Conservation (phyloP, 2,888 invertebrate species). For the Lochmaea capreae region DNA sequence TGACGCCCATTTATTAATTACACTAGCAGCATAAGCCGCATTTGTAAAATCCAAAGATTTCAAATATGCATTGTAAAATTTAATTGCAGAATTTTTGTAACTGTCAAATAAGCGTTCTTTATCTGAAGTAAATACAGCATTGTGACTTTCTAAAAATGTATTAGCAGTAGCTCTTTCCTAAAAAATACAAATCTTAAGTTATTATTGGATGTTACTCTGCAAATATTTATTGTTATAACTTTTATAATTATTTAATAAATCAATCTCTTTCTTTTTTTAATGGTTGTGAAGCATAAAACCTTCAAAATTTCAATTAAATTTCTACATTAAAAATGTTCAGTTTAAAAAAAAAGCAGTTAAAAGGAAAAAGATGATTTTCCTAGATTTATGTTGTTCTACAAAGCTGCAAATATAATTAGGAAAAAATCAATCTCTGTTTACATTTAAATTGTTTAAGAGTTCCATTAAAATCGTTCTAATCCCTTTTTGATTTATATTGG, state of each 20-base stretch:
- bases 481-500: constrained; percentile 46
- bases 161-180: constrained; percentile 53
- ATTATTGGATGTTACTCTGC: constrained; percentile 8
- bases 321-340: no score
- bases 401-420: no score
- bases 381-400: no score
- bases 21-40: constrained; percentile 60
- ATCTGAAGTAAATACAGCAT: constrained; percentile 67
- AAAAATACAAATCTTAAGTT: constrained; percentile 24
- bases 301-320: no score
- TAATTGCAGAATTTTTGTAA: constrained; percentile 65
- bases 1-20: constrained; percentile 74
- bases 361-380: no score
- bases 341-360: no score
- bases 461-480: constrained; percentile 48
- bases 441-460: constrained; percentile 51
- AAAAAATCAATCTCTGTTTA: constrained; percentile 31
- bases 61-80: constrained; percentile 68
- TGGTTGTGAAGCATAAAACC: no score
- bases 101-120: constrained; percentile 63
- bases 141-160: constrained; percentile 65
- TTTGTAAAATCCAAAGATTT: constrained; percentile 68
- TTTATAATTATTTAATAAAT: no score
- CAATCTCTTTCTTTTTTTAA: no score
- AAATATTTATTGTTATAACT: no score